Percentiles rank a stretch among this genome's conserved stretches.
Conservation (phyloP, 2,113 vertebrate genomes). For the Smithornis capensis region DNA sequence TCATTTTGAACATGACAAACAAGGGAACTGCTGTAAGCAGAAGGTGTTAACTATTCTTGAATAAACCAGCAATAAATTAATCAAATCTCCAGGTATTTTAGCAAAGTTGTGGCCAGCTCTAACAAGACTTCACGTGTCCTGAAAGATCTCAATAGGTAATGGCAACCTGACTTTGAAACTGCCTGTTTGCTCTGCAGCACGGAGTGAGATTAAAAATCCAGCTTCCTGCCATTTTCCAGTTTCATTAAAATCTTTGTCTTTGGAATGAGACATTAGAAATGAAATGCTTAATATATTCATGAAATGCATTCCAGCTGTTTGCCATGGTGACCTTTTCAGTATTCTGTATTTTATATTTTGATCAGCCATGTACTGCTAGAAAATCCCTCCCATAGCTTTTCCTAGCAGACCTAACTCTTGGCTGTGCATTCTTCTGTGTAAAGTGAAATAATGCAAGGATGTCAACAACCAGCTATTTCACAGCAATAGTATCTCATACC, state of each 20-base stretch:
- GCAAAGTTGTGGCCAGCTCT: neutral
- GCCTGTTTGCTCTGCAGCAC: neutral
- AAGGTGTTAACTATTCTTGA: neutral
- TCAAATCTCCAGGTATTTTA: neutral
- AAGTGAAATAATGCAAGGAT: neutral
- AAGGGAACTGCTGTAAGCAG: neutral
- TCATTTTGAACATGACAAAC: neutral
- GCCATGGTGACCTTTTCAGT: slow-evolving; percentile 61
- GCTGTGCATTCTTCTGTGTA: neutral
- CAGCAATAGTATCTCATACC: neutral
- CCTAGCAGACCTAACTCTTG: neutral
- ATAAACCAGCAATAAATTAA: neutral
- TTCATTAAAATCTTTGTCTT: slow-evolving; percentile 49
- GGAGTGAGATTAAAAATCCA: neutral
- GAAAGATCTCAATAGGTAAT: neutral
- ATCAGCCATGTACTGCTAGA: neutral
- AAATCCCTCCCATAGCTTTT: neutral
- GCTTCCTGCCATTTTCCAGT: neutral
- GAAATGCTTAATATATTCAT: slow-evolving; percentile 33
- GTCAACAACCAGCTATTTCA: neutral
- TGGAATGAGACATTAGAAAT: slow-evolving; percentile 12
- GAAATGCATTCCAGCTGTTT: slow-evolving; percentile 31
- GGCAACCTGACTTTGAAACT: neutral
- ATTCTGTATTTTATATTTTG: slow-evolving; percentile 40
- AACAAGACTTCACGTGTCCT: neutral